phyloP scores from a whole-genome alignment of 30 jellyfish, hydroid and myxozoan genomes.

The Hydractinia echinata region DNA sequence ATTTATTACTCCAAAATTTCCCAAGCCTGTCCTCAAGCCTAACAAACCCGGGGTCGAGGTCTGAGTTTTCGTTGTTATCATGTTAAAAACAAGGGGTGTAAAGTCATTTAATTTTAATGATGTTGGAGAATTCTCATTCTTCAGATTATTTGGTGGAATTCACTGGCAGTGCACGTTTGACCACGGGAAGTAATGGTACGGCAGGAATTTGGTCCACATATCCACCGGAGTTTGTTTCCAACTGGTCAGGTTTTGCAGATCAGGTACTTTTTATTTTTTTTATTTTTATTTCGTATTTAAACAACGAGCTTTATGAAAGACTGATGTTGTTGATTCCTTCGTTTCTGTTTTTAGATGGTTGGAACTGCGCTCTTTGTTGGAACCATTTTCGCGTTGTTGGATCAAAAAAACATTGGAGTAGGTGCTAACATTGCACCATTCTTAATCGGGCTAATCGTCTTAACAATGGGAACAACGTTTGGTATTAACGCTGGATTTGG shows the following conservation, averaged over 20 bases:
- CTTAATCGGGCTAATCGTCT: constrained; percentile 66
- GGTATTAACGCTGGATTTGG: constrained; percentile 97
- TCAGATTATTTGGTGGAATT: constrained; percentile 65
- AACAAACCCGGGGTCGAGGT: too few species aligned
- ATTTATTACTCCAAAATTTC: too few species aligned
- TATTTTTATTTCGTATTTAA: neutral
- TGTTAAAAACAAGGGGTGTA: neutral
- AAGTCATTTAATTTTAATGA: neutral
- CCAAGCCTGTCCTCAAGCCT: too few species aligned
- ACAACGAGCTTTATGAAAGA: neutral
- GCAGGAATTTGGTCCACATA: constrained; percentile 93
- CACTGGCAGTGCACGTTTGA: constrained; percentile 59
- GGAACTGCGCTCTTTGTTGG: constrained; percentile 93
- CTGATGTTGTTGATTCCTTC: neutral
- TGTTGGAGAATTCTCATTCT: neutral
- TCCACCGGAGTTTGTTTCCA: constrained; percentile 83
- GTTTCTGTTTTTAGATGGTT: constrained; percentile 44
- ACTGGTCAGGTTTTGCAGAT: constrained; percentile 85
- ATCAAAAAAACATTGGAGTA: constrained; percentile 85
- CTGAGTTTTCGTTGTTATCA: neutral
- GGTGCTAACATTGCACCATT: constrained; percentile 94
- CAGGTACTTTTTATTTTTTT: constrained; percentile 73
- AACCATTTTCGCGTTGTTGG: constrained; percentile 86
- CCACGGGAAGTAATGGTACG: constrained; percentile 83
- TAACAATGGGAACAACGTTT: constrained; percentile 82